Conservation (phyloP, 2,797 vertebrate genomes). For the Protonibea diacanthus region DNA sequence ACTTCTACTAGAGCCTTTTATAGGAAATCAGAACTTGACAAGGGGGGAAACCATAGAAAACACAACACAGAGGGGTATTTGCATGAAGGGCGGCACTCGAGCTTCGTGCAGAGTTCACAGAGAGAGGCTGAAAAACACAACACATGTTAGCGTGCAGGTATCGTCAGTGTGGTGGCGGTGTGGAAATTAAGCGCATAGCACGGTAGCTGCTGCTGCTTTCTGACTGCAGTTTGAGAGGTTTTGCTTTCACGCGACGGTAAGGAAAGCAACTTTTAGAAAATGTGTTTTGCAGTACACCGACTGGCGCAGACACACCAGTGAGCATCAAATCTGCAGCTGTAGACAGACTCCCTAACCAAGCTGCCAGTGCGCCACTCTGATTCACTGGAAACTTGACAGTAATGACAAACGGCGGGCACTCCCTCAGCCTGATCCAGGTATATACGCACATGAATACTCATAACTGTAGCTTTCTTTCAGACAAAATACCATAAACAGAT, state of each 20-base stretch:
- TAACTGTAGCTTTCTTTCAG: constrained; percentile 25
- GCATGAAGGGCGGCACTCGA: constrained; percentile 71
- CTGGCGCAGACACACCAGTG: not conserved
- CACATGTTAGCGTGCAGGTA: constrained; percentile 42
- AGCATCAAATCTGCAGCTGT: constrained; percentile 38
- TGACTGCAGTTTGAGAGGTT: constrained; percentile 10
- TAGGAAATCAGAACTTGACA: constrained; percentile 84
- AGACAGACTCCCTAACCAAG: constrained; percentile 41
- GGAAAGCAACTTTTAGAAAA: not conserved
- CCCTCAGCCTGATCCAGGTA: constrained; percentile 32
- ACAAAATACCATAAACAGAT: constrained; percentile 38
- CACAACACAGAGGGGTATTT: constrained; percentile 79
- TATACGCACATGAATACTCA: constrained; percentile 45
- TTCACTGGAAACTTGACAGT: constrained; percentile 51
- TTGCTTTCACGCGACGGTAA: not conserved
- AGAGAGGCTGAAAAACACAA: constrained; percentile 65
- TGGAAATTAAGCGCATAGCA: constrained; percentile 22
- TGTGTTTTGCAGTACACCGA: not conserved
- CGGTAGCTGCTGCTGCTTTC: not conserved
- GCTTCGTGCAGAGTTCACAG: constrained; percentile 59
- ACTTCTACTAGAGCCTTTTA: constrained; percentile 81
- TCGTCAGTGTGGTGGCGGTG: constrained; percentile 19
- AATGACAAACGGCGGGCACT: constrained; percentile 29
- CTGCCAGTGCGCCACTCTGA: constrained; percentile 39
- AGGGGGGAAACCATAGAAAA: constrained; percentile 81